Evolutionary conservation across 1,140 invertebrate genomes (phyloP), one percentile per base, ranked within the genome.

Genomic region (Brachionus calyciflorus): DNA sequence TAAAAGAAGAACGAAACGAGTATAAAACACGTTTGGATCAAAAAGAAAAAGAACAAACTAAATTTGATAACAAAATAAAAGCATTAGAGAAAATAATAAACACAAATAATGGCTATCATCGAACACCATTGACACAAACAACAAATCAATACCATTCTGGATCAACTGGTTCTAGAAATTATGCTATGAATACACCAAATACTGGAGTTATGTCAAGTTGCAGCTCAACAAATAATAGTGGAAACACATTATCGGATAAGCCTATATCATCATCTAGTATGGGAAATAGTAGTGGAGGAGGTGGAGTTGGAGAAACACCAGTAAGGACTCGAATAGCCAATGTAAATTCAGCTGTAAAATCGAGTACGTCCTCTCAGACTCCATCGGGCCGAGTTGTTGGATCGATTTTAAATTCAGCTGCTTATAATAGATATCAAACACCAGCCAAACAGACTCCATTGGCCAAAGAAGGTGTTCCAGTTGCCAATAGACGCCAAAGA

Each of bases 401-500:
- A 17, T 65, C 60, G 17, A 65, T 65, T 2, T 41, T 65, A 37
- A 65, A 65, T 17, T 65, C 60, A 24, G 60, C 60, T 19, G 60
- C 60, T 41, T 65, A 65, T 14, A 65, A 65, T 12, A 19, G 60
- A 12, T 65, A 65, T 14, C 60, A 65, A 44, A 65, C 60, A 12
- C 60, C 60, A 7, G 40, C 37, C 7, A 65, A 65, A 46, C n/a
- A n/a, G n/a, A 46, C 5, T 46, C 44, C 9, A 17, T 4, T 46
- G 7, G 9, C 40, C 19, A 65, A 65, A 65, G 60, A 65, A 14
- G 60, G 60, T 24, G 40, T 70, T 12, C 53, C 73, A 28, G 53
- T 55, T 3, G 53, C 75, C 9, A 63, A 63, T 41, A 41, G 60
- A 63, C 53, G 51, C 5, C 49, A 14, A 7, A 85, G 91, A 57